These are phyloP conservation scores for Ovis canadensis DNA, from an alignment of 2,113 vertebrate genomes.

Conservation along the genomic window DNA sequence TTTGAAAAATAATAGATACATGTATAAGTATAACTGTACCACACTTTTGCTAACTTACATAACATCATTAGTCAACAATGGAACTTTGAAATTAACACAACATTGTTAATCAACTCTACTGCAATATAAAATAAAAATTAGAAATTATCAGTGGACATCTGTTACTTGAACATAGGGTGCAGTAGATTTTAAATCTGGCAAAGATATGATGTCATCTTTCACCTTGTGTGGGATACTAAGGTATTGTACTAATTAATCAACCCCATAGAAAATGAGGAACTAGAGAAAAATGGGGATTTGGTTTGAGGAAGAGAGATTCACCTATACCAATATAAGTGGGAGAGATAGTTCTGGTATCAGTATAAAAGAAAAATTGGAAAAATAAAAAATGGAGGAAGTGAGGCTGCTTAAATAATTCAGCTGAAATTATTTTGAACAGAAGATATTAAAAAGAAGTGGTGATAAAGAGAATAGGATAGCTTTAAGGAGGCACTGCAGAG, in stretches of 20 bases:
- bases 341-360: neutral
- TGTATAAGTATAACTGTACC: neutral
- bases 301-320: neutral
- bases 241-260: neutral
- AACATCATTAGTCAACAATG: neutral
- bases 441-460: neutral
- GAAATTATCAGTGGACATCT: neutral
- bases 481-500: neutral
- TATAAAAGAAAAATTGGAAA: neutral
- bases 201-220: too few relatives aligned
- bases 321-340: neutral
- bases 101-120: neutral
- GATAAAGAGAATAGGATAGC: neutral
- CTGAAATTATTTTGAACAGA: neutral
- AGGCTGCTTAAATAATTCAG: neutral
- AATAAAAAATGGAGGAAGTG: neutral
- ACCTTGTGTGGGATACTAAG: too few relatives aligned
- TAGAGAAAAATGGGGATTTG: neutral
- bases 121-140: neutral
- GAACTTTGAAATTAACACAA: neutral
- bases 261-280: neutral
- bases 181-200: neutral
- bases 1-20: neutral
- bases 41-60: neutral
- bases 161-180: fast-evolving